Base-by-base conservation (phyloP, 1,140 invertebrate species). In the Drosophila hydei region DNA sequence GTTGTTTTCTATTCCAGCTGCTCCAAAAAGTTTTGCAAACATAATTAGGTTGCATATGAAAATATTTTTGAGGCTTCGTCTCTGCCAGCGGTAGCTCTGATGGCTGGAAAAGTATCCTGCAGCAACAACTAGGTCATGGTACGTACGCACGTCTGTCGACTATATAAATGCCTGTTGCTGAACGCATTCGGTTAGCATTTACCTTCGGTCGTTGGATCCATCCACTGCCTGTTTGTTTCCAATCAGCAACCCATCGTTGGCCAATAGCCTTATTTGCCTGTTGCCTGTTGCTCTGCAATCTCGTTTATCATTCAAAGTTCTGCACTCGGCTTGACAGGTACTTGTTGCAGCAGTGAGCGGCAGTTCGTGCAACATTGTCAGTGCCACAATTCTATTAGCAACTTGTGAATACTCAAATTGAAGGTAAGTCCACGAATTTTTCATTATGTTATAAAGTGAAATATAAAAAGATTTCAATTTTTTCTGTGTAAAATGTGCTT, bases 21-120 rank as follows among this genome's bases (percentile, higher is more conserved):
- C 64, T 69, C 70, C 54, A 72, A 84, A 85, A 88, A 33, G 1
- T 62, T 85, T 85, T 59, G 36, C 48, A 56, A 75, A 71, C 75
- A 62, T 88, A 88, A 88, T 88, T 88, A 88, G 58, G 56, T 55
- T 79, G 83, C 83, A 88, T 89, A 88, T 87, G 71, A 78, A 79
- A 69, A 72, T 75, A 87, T 88, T 88, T 88, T 71, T 76, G 83
- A 72, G 83, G 78, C 73, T 88, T 88, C 83, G 38, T 38, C 45
- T 48, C 16, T 72, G 55, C 48, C 30, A 55, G 45, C 7, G 23
- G 2, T 11, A 9, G 25, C 45, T 12, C 23, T 18, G 23, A 25
- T 2, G 19, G 23, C 21, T 21, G 5, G 21, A 18, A 56, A 63
- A 51, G 36, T 36, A 52, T 58, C 68, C 68, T 65, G 14, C 52